Conservation (phyloP, 2,113 vertebrate genomes). For the Leucopsar rothschildi region DNA sequence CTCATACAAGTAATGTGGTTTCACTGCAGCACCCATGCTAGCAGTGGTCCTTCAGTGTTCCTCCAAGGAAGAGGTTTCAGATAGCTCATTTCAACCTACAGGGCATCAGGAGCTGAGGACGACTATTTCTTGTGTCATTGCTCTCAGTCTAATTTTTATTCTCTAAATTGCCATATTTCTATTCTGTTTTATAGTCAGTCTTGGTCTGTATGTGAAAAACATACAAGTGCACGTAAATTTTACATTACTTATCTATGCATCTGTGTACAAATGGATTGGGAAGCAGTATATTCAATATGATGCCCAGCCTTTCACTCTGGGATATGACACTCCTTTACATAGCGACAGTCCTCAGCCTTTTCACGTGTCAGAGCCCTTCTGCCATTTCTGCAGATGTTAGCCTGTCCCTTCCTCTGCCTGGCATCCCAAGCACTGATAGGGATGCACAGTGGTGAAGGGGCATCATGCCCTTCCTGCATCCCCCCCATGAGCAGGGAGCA, state of each 20-base stretch:
- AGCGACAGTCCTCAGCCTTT: neutral
- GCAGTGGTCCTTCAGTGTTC: neutral
- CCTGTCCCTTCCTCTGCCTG: neutral
- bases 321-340: accelerated
- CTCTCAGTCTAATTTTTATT: neutral
- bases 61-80: neutral
- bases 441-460: neutral
- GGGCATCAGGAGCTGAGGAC: neutral
- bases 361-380: neutral
- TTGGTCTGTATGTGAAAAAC: neutral
- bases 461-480: neutral
- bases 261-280: neutral
- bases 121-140: neutral
- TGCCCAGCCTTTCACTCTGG: neutral
- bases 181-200: neutral
- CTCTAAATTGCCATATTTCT: neutral
- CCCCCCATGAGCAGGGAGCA: accelerated
- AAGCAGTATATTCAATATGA: neutral
- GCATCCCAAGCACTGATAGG: too few relatives aligned
- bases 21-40: neutral
- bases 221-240: neutral
- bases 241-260: neutral
- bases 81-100: neutral
- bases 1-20: neutral
- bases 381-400: neutral